Evolutionary conservation across 1,140 invertebrate genomes (phyloP).

Genomic region (Oedothorax gibbosus): DNA sequence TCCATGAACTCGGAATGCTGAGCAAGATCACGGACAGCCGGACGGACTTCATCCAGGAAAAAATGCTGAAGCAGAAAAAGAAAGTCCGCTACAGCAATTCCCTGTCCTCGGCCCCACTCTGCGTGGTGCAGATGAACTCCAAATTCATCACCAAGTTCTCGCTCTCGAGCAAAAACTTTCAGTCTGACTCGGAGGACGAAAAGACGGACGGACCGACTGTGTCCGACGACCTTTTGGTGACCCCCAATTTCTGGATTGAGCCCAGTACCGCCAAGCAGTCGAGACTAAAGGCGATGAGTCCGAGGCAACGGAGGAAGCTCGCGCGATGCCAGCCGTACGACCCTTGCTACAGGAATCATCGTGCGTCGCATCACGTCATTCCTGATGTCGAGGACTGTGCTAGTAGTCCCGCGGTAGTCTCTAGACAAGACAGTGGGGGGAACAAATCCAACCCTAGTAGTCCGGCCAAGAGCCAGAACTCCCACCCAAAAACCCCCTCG

Average conservation of each 20-base stretch:
- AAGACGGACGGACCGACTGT: neutral
- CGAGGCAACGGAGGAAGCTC: neutral
- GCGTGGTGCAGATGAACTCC: slow-evolving; percentile 41
- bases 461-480: slow-evolving; percentile 57
- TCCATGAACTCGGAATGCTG: slow-evolving; percentile 46
- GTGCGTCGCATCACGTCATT: neutral
- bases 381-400: neutral
- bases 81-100: slow-evolving; percentile 11
- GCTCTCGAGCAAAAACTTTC: slow-evolving; percentile 7
- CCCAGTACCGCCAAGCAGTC: too few species aligned
- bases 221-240: too few species aligned
- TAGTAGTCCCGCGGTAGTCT: slow-evolving; percentile 21
- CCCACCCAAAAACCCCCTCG: slow-evolving; percentile 14
- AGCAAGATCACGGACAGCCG: slow-evolving; percentile 29
- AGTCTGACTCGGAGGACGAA: slow-evolving; percentile 4
- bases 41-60: slow-evolving; percentile 31
- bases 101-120: neutral
- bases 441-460: slow-evolving; percentile 59
- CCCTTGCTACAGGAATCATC: neutral
- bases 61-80: too few species aligned
- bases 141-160: slow-evolving; percentile 47
- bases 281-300: too few species aligned
- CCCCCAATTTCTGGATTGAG: neutral
- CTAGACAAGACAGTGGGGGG: slow-evolving; percentile 57
- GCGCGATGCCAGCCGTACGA: neutral